Evolutionary conservation across 2,888 invertebrate genomes (phyloP).

Genomic region (Synergus itoensis): DNA sequence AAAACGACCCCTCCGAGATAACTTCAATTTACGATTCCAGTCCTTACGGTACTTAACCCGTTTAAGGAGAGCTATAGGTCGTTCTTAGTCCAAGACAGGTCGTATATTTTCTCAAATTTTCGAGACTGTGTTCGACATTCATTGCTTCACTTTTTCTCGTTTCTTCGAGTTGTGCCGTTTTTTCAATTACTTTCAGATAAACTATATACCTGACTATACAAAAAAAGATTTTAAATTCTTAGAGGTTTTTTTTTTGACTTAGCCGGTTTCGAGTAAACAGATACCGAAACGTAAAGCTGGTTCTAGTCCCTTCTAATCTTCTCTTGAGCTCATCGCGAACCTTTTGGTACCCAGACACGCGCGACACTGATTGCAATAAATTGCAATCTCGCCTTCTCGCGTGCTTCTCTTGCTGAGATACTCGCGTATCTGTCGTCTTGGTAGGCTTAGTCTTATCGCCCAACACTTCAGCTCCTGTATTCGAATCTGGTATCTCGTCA

Average conservation of each 20-base stretch:
- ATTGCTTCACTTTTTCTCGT: neutral
- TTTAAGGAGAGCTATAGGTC: slow-evolving; percentile 55
- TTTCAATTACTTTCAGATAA: neutral
- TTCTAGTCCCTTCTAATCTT: slow-evolving; percentile 14
- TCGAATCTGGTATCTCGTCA: slow-evolving; percentile 3
- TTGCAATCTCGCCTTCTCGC: slow-evolving; percentile 10
- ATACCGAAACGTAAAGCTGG: neutral
- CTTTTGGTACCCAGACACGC: neutral
- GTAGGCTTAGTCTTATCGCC: slow-evolving; percentile 20
- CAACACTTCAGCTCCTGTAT: slow-evolving; percentile 21
- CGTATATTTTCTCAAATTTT: slow-evolving; percentile 37
- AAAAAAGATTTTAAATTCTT: neutral
- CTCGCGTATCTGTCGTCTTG: slow-evolving; percentile 1
- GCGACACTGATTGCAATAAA: slow-evolving; percentile 17
- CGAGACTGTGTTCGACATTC: slow-evolving; percentile 7
- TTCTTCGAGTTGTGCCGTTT: neutral
- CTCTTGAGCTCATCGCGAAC: neutral
- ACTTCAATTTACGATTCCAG: slow-evolving; percentile 60
- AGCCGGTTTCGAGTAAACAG: neutral
- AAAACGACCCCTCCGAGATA: slow-evolving; percentile 61
- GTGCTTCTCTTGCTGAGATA: neutral
- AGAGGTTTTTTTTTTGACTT: neutral
- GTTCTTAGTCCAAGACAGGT: slow-evolving; percentile 15
- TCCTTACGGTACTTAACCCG: slow-evolving; percentile 55
- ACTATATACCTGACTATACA: neutral